Base-by-base conservation (phyloP, 2,888 invertebrate genomes). In the Malachius bipustulatus region DNA sequence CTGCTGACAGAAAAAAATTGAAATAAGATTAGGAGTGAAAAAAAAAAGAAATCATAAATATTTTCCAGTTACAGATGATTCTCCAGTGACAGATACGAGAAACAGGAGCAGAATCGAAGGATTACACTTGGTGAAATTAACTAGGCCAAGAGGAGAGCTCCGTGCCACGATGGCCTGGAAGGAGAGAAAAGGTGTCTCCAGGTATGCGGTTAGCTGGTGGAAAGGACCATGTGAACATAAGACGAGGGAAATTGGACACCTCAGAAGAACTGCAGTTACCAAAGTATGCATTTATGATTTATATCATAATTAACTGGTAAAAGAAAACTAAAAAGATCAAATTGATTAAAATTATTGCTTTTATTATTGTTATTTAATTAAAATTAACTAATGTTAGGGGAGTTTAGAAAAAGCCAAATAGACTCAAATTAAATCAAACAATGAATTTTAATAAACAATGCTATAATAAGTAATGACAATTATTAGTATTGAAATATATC, bases 201-300 rank as follows among this genome's bases (percentile, higher is more conserved):
- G 50, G 40, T 61, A 58, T 40, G 53, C 54, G 9, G 50, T 64
- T 3, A 55, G 54, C 27, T 62, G 62, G 62, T 59, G 60, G 60
- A 51, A 48, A 12, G 51, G 51, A 15, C 47, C 51, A 1, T 62
- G 59, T 35, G 47, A 66, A 47, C 64, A 64, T 46, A 56, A 56
- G 41, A 57, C 62, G 39, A 50, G 51, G 31, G 58, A 63, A 38
- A 46, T 51, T 24, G 57, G 59, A 14, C 60, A 59, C 45, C 65
- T 66, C 47, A 66, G 63, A 39, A 55, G 69, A 35, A 62, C 66
- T 2, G 71, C 68, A 6, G 65, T 63, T n/a, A 71, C 72, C 12
- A 66, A 68, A 60, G 73, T 73, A 63, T n/a, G n/a, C n/a, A n/a
- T n/a, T n/a, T n/a, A n/a, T n/a, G n/a, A n/a, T n/a, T n/a, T n/a